Evolutionary conservation across 1,140 invertebrate genomes (phyloP).

Genomic region (Nephila pilipes): DNA sequence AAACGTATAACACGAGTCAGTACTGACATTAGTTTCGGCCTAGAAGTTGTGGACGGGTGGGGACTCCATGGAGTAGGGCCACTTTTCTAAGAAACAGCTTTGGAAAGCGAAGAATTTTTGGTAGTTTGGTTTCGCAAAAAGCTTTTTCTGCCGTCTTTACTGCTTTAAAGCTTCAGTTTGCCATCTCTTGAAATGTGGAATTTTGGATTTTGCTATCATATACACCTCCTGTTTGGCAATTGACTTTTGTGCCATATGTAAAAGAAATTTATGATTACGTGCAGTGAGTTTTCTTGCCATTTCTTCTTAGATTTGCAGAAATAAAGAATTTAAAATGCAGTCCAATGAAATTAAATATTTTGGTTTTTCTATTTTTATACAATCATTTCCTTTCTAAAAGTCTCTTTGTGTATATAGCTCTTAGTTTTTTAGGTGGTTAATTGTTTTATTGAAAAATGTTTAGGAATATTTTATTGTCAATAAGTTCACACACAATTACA

Average conservation of each 20-base stretch:
- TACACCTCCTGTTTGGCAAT: background rate
- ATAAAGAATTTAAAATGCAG: too few species aligned
- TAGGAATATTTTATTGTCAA: too few species aligned
- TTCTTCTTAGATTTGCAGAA: too few species aligned
- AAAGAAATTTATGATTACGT: background rate
- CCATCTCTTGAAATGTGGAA: background rate
- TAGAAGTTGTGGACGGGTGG: slow-evolving; percentile 32
- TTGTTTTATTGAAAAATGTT: too few species aligned
- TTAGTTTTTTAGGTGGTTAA: too few species aligned
- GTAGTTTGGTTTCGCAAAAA: slow-evolving; percentile 51
- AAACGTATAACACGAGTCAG: slow-evolving; percentile 43
- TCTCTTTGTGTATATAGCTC: too few species aligned
- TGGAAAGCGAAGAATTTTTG: slow-evolving; percentile 34
- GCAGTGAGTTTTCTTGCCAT: background rate
- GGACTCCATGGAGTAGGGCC: background rate
- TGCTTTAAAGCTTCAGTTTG: background rate
- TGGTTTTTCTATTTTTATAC: too few species aligned
- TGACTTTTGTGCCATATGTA: background rate
- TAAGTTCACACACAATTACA: too few species aligned
- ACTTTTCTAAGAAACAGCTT: slow-evolving; percentile 59
- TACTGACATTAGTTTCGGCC: slow-evolving; percentile 59
- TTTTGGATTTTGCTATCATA: background rate
- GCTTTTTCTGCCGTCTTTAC: slow-evolving; percentile 1
- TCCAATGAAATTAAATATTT: too few species aligned
- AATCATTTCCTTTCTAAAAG: too few species aligned